Evolutionary conservation across 2,888 invertebrate genomes (phyloP), one percentile per base, ranked within the genome.

Genomic region (Diploptera punctata): DNA sequence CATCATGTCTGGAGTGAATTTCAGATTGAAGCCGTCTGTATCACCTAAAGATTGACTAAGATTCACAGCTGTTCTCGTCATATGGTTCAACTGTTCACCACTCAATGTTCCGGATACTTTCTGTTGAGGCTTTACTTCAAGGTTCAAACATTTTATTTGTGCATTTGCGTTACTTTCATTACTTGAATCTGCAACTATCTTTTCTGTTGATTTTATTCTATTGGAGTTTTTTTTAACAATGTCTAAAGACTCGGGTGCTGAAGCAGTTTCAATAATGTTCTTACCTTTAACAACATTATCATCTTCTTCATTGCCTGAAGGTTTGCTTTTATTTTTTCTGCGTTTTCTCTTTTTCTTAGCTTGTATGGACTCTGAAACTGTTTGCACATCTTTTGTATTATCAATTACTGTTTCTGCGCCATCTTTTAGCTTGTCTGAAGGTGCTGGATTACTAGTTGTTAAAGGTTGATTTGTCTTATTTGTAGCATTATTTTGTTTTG

Each of bases 31-130:
- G 10, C 21, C 19, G 2, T 44, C 65, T 13, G 38, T 33, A 21
- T 65, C 43, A 1, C 33, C 62, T 24, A 16, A 13, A 10, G 62
- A 65, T n/a, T 21, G 19, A 3, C 43, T 24, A 7, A 65, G 43
- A 43, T 65, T 19, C 16, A 43, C 43, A 65, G 60, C 60, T 65
- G 44, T 65, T 18, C 18, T 65, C 3, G 65, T 44, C 26, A 65
- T 10, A 47, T 65, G 43, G 43, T 24, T 16, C 26, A 65, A 21
- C 24, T 65, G 65, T 21, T 47, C 44, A n/a, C 44, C 21, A 21
- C 44, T 44, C 24, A 65, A 47, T 44, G 21, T 26, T 1, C 5
- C 3, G 7, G 24, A 26, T 16, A 26, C 65, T n/a, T 44, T 44
- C 4, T 33, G 33, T n/a, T n/a, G n/a, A n/a, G n/a, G n/a, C n/a